Evolutionary conservation across 2,888 invertebrate species (phyloP).

Genomic region (Caenorhabditis sp.): DNA sequence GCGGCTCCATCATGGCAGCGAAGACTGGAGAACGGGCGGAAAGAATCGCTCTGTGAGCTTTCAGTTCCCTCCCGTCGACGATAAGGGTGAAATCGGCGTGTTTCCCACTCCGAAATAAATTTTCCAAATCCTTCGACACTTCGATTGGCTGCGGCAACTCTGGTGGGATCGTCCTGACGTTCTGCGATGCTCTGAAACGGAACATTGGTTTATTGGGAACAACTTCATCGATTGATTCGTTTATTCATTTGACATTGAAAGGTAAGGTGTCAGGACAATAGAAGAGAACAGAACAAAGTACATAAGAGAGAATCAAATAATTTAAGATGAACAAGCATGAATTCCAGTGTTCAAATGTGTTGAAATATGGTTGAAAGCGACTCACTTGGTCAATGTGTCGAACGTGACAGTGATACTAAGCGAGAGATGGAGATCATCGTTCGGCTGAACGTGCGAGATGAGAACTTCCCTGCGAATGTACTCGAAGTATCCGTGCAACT

Average conservation of each 20-base stretch:
- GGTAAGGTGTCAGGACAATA: too few species aligned
- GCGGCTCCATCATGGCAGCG: constrained; percentile 75
- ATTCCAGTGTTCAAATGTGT: background rate
- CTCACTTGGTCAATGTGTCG: constrained; percentile 75
- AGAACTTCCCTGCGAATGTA: constrained; percentile 78
- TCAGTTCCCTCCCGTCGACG: constrained; percentile 65
- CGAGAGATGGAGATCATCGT: constrained; percentile 75
- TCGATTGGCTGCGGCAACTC: constrained; percentile 52
- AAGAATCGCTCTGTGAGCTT: constrained; percentile 63
- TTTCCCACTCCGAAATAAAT: constrained; percentile 66
- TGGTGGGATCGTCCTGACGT: constrained; percentile 14
- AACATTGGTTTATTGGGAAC: background rate
- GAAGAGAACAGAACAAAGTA: too few species aligned
- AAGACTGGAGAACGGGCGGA: constrained; percentile 73
- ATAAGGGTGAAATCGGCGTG: constrained; percentile 74
- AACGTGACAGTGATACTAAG: constrained; percentile 76
- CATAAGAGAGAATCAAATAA: background rate
- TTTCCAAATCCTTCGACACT: constrained; percentile 73
- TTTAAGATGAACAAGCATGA: background rate
- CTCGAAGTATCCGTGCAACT: constrained; percentile 79
- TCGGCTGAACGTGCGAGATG: constrained; percentile 65
- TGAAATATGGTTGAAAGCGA: background rate
- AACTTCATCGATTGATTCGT: too few species aligned
- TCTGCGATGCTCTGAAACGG: constrained; percentile 31
- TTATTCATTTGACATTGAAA: too few species aligned